Evolutionary conservation across 2,888 invertebrate species (phyloP), one percentile per base, ranked within the genome.

Genomic region (Apodemia hepburni): DNA sequence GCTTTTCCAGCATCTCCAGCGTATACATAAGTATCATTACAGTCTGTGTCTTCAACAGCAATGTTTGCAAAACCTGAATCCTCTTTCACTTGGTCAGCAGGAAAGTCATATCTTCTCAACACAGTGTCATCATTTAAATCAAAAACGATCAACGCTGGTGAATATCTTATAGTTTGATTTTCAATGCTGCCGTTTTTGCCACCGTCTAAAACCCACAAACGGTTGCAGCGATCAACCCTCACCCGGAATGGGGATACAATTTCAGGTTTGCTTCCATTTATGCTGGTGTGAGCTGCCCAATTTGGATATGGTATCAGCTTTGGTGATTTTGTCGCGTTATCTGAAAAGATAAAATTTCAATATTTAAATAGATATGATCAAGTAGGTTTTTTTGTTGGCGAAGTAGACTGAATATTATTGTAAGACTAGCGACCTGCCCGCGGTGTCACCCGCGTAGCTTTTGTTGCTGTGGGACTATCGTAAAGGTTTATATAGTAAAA

Each of bases 151-250:
- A 97, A 82, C 29, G 94, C 92, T 0, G 95, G 93, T 0, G 94
- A 92, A 18, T 92, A 92, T 76, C 88, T 92, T 0, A 84, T 92
- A 58, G 83, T 88, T 79, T 77, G 92, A 70, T 69, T 71, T 58
- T 83, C 91, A 3, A 95, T 76, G 58, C 94, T 92, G 64, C 95
- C 94, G 0, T 93, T 89, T 49, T 94, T 92, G 0, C 96, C 96
- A 1, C 94, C 95, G 76, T 97, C 97, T 58, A 96, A 78, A 11
- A 96, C 95, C 96, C 97, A 97, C 0, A 97, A 92, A 0, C 96
- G 93, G 15, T 94, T 94, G 77, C 97, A 97, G 60, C 92, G 92
- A 78, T 97, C 97, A 0, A 95, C 96, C 0, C 95, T 91, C 2
- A 96, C 87, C 8, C 96, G 89, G 80, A 95, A 96, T 0, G 96